These are phyloP conservation scores for Phyllopteryx taeniolatus DNA, from an alignment of 2,113 vertebrate species.

Conservation along the genomic window DNA sequence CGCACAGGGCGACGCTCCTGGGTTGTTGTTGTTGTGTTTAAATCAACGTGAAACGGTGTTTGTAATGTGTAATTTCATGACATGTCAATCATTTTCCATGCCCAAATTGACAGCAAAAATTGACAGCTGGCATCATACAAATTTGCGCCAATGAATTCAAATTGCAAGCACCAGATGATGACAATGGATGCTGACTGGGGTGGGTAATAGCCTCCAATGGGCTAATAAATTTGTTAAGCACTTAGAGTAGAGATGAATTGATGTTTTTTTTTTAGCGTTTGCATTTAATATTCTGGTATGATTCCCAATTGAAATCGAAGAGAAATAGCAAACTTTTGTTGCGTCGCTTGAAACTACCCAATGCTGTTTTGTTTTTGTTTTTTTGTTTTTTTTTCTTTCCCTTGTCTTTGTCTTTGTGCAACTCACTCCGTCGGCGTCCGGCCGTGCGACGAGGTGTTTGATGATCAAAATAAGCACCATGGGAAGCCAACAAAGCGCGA, in stretches of 20 bases:
- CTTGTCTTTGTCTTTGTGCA: neutral
- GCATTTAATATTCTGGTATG: too few species aligned
- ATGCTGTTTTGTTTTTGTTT: too few species aligned
- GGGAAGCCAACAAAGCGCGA: conserved; percentile 63
- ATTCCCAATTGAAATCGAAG: neutral
- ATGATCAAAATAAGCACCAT: conserved; percentile 55
- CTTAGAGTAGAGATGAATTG: neutral
- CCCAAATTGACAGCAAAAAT: too few species aligned
- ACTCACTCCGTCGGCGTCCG: conserved; percentile 41
- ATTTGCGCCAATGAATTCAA: too few species aligned
- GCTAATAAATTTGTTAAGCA: neutral
- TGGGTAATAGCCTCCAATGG: neutral
- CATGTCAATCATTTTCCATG: too few species aligned
- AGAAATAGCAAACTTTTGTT: neutral
- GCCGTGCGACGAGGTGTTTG: conserved; percentile 31
- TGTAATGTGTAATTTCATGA: too few species aligned
- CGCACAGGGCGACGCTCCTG: neutral
- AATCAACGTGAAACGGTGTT: too few species aligned
- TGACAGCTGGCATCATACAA: too few species aligned
- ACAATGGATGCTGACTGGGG: too few species aligned
- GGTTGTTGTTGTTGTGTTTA: too few species aligned
- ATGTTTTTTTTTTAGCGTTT: too few species aligned
- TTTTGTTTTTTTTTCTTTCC: neutral
- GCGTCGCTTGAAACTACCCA: neutral
- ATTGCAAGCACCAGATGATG: too few species aligned